Conservation (phyloP, 2,797 vertebrate species). For the Protosalanx chinensis region DNA sequence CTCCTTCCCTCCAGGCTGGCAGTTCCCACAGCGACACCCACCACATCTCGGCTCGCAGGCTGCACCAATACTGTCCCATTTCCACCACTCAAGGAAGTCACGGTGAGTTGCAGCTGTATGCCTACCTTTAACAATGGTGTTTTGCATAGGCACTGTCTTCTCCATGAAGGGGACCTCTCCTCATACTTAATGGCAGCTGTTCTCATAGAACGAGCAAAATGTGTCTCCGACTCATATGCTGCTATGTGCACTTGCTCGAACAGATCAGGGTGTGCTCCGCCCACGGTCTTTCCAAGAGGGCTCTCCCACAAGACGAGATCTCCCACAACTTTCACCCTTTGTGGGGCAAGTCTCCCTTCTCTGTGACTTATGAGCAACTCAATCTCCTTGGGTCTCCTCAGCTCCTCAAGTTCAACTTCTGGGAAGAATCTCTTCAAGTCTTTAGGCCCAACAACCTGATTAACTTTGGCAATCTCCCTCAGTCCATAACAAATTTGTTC, state of each 20-base stretch:
- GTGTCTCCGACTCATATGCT: conserved; percentile 6
- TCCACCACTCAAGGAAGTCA: conserved; percentile 18
- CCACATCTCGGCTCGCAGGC: conserved; percentile 8
- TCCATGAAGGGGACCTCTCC: too few species aligned
- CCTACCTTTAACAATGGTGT: not conserved
- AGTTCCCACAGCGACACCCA: conserved; percentile 5
- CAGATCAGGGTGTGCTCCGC: not conserved
- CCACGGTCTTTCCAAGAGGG: conserved; percentile 1
- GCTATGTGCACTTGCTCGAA: not conserved
- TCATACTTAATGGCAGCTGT: not conserved
- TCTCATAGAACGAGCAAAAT: conserved; percentile 20
- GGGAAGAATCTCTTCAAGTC: conserved; percentile 16
- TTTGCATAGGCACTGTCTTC: too few species aligned
- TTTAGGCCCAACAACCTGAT: not conserved
- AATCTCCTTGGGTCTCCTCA: not conserved
- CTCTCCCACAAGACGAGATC: conserved; percentile 31
- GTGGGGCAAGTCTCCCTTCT: conserved; percentile 16
- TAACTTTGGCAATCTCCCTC: conserved; percentile 5
- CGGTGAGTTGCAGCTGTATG: not conserved
- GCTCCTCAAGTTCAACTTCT: not conserved
- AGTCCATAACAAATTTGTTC: conserved; percentile 6
- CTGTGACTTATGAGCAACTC: conserved; percentile 20
- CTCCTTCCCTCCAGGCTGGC: conserved; percentile 14
- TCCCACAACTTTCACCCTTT: conserved; percentile 9
- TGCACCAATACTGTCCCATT: conserved; percentile 10